Conservation (phyloP, 2,888 invertebrate genomes). For the Drosophila macrospina region DNA sequence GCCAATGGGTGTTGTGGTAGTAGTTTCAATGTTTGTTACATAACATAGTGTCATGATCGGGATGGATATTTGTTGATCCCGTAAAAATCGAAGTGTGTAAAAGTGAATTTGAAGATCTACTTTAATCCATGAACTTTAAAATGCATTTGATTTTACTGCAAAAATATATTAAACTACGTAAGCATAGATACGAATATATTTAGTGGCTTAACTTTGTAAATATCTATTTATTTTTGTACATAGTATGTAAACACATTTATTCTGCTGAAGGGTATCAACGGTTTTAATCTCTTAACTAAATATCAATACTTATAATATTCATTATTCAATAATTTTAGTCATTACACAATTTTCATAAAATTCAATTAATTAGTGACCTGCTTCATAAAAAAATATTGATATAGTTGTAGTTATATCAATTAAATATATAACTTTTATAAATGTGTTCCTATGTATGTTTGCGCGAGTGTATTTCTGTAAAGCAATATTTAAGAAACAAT, state of each 20-base stretch:
- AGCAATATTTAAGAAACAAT: conserved; percentile 30
- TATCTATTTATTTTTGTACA: neutral
- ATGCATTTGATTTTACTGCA: neutral
- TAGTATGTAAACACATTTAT: too few relatives aligned
- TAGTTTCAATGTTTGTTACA: conserved; percentile 15
- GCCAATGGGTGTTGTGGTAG: conserved; percentile 9
- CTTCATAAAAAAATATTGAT: too few relatives aligned
- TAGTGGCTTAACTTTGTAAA: conserved; percentile 1
- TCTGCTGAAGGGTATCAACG: too few relatives aligned
- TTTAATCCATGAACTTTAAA: neutral
- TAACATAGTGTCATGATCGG: conserved; percentile 2
- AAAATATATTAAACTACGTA: conserved; percentile 7
- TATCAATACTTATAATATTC: neutral
- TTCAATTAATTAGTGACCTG: too few relatives aligned
- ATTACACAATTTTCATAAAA: too few relatives aligned
- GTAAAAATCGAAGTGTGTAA: neutral
- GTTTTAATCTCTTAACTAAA: too few relatives aligned
- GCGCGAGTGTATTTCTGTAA: conserved; percentile 40
- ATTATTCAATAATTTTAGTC: neutral
- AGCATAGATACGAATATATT: neutral
- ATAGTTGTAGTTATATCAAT: neutral
- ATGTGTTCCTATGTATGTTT: conserved; percentile 38
- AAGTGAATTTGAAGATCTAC: conserved; percentile 2
- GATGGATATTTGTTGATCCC: conserved; percentile 10
- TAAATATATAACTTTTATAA: neutral